Evolutionary conservation across 2,797 vertebrate species (phyloP), one percentile per base, ranked within the genome.

Genomic region (Diplodus sargus): DNA sequence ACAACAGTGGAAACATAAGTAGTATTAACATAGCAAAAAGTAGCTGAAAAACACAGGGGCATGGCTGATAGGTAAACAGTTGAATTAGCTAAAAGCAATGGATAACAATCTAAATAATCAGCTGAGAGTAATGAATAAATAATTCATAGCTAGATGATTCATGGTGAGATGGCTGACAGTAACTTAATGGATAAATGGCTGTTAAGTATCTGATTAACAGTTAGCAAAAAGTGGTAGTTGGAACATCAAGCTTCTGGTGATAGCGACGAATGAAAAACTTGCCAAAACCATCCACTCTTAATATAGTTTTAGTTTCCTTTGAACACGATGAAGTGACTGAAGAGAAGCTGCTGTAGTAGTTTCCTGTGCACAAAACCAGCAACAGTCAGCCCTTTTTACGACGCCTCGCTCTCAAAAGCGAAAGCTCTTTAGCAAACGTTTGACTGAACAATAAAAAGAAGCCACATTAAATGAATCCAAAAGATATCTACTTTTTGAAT

Each of bases 301-400:
- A 47, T 17, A 39, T 39, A 2, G 9, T 22, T 58, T 18, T 10
- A 34, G 5, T 16, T 16, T 23, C 12, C 2, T 57, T 56, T 48
- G 5, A 25, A 63, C 25, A 39, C 30, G 8, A 62, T 45, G 49
- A 65, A 30, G n/a, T 18, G 11, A 20, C 39, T 20, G 14, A 57
- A 49, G 43, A 49, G 16, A 28, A 5, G 23, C 18, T 9, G 47
- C 52, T 28, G 56, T 13, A 9, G 42, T 11, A 18, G 4, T 85
- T 71, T 82, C 81, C 71, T 72, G 54, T 81, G 39, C 39, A 39
- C 39, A 39, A 11, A 39, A 39, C 39, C 14, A 17, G 30, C 22
- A 23, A 68, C 45, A 18, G 34, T 34, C 34, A 39, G 23, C 16
- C 9, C 2, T 25, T 39, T 39, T 39, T 39, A 39, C 10, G 2